Evolutionary conservation across 2,797 vertebrate species (phyloP).

Genomic region (Tragelaphus eurycerus): DNA sequence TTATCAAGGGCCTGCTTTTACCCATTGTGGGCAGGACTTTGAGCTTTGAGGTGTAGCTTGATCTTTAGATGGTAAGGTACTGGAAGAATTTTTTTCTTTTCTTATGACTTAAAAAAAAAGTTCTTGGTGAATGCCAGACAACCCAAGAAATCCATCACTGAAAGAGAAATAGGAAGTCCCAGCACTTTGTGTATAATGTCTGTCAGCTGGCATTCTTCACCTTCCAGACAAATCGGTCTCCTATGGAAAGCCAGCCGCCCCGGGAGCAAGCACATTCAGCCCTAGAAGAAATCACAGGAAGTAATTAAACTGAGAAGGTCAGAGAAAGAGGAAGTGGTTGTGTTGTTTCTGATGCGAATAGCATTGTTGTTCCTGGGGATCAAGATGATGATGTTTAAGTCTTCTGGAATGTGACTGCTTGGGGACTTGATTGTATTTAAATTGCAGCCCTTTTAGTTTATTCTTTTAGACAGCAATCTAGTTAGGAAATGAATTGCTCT

Average conservation of each 20-base stretch:
- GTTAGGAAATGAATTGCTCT: slow-evolving; percentile 77
- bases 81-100: background rate
- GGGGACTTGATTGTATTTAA: slow-evolving; percentile 74
- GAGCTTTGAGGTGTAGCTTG: background rate
- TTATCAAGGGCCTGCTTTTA: background rate
- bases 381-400: slow-evolving; percentile 71
- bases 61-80: background rate
- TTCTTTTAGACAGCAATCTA: slow-evolving; percentile 72
- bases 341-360: slow-evolving; percentile 75
- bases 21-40: background rate
- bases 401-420: slow-evolving; percentile 67
- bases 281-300: slow-evolving; percentile 85
- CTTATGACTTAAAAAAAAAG: background rate
- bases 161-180: background rate
- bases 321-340: slow-evolving; percentile 83
- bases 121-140: slow-evolving; percentile 12
- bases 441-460: slow-evolving; percentile 71
- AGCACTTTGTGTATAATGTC: background rate
- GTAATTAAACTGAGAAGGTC: slow-evolving; percentile 86
- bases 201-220: background rate
- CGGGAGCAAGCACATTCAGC: slow-evolving; percentile 45
- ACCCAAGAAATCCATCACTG: background rate
- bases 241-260: slow-evolving; percentile 19
- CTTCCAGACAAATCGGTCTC: slow-evolving; percentile 19
- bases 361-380: slow-evolving; percentile 72